Conservation (phyloP, 2,113 vertebrate genomes). For the Asarcornis scutulata region DNA sequence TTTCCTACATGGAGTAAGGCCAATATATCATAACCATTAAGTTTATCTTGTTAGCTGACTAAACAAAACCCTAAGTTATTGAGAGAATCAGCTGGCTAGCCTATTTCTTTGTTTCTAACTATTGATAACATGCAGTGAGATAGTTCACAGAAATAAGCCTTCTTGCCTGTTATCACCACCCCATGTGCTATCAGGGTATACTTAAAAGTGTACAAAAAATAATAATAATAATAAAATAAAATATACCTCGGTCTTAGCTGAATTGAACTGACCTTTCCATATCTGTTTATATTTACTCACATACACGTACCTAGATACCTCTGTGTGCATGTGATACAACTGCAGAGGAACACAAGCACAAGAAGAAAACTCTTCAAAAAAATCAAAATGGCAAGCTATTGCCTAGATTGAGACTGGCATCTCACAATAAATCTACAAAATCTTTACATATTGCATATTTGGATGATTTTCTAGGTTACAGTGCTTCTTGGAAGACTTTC, state of each 20-base stretch:
- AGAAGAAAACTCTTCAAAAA: background rate
- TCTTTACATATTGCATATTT: background rate
- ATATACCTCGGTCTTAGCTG: background rate
- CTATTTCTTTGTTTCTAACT: background rate
- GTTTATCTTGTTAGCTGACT: background rate
- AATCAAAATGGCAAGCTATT: background rate
- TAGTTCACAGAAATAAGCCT: background rate
- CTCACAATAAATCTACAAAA: background rate
- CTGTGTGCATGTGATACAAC: background rate
- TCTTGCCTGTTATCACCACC: background rate
- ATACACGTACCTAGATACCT: background rate
- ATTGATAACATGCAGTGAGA: background rate
- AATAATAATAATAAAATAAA: no score
- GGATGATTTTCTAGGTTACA: background rate
- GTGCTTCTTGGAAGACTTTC: background rate
- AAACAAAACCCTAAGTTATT: background rate
- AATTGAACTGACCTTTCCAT: background rate
- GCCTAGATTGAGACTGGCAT: background rate
- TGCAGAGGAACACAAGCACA: background rate
- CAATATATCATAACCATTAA: background rate
- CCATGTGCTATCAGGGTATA: background rate
- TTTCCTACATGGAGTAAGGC: background rate
- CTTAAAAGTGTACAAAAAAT: background rate
- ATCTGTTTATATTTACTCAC: background rate
- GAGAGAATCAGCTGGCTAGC: background rate